Percentiles rank a stretch among this genome's conserved stretches.
These are phyloP conservation scores for Bradypodion pumilum DNA, from an alignment of 2,797 vertebrate genomes.

Conservation along the genomic window DNA sequence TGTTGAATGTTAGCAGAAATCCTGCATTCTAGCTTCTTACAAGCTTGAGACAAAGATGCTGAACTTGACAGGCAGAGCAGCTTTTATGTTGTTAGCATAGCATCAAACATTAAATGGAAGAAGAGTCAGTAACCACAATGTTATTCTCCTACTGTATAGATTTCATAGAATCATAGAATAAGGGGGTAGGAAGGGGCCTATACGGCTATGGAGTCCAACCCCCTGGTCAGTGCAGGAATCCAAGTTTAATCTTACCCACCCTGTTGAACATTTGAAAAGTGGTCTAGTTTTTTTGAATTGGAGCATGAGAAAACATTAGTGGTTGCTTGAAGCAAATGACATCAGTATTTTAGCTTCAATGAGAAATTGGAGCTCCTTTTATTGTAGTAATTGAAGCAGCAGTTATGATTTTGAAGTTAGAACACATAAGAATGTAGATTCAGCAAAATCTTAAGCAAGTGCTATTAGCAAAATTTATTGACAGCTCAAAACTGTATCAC, in stretches of 20 bases:
- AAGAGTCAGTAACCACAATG: neutral
- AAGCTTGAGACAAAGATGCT: neutral
- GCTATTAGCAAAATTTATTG: conserved; percentile 29
- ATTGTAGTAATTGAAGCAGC: neutral
- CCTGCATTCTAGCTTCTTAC: neutral
- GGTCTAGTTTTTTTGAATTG: neutral
- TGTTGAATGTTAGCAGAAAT: neutral
- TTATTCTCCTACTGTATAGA: neutral
- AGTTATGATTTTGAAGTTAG: conserved; percentile 22
- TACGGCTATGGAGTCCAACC: no score
- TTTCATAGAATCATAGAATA: neutral
- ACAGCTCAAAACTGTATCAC: conserved; percentile 6
- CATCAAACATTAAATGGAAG: neutral
- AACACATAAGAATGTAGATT: neutral
- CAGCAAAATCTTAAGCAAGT: conserved; percentile 8
- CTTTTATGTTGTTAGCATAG: neutral
- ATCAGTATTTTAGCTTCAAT: neutral
- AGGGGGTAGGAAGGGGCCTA: no score
- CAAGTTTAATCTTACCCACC: no score
- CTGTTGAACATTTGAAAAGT: neutral
- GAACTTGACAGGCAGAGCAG: no score
- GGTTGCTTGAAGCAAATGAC: neutral
- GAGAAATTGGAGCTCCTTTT: neutral
- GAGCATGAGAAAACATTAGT: neutral
- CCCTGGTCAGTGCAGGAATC: no score